Evolutionary conservation across 2,797 vertebrate genomes (phyloP).

Genomic region (Scyliorhinus canicula): DNA sequence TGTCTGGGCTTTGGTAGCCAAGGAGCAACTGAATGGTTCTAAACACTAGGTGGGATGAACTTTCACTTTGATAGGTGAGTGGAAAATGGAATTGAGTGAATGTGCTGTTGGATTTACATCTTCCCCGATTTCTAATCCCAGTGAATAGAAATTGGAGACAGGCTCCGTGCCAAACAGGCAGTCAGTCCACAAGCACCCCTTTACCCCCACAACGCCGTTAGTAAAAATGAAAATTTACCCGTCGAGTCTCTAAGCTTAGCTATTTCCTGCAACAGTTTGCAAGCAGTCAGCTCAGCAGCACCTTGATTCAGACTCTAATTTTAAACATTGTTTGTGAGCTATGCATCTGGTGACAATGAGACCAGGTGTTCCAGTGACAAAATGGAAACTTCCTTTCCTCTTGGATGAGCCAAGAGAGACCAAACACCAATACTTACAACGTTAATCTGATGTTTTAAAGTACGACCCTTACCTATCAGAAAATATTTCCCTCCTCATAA

Average conservation of each 20-base stretch:
- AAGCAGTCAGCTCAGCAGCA: background rate
- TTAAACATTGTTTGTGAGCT: conserved; percentile 32
- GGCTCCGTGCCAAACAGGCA: background rate
- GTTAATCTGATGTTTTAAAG: background rate
- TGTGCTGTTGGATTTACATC: background rate
- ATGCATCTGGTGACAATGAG: background rate
- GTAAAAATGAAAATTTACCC: background rate
- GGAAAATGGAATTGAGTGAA: background rate
- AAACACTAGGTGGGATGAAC: background rate
- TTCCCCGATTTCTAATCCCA: background rate
- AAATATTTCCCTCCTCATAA: background rate
- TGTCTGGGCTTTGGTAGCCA: background rate
- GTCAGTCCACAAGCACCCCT: background rate
- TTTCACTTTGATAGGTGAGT: background rate
- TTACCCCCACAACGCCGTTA: background rate
- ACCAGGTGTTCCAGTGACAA: background rate
- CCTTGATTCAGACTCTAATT: conserved; percentile 1
- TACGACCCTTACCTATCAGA: background rate
- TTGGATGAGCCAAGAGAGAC: background rate
- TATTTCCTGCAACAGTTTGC: background rate
- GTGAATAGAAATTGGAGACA: background rate
- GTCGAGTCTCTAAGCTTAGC: background rate
- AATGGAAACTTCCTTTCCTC: conserved; percentile 7
- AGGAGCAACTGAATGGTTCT: background rate
- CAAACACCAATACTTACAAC: background rate